Evolutionary conservation across 2,888 invertebrate species (phyloP).

Genomic region (Lissocephala sabroskyi): DNA sequence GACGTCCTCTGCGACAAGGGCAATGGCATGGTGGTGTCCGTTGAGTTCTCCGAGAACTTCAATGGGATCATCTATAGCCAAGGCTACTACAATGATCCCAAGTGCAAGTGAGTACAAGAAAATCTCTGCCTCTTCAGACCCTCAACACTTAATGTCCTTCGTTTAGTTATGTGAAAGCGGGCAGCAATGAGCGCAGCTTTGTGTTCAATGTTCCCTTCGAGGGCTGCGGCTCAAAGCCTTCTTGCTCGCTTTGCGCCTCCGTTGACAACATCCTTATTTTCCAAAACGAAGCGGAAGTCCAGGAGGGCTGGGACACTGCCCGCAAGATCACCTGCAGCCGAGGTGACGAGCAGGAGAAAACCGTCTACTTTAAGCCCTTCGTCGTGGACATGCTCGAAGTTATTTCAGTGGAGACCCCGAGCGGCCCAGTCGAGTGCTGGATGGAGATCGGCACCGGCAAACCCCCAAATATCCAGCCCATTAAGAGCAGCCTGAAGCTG

Average conservation of each 20-base stretch:
- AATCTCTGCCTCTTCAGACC: constrained; percentile 5
- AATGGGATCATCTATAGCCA: constrained; percentile 82
- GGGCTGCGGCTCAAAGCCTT: constrained; percentile 78
- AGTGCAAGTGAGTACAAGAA: constrained; percentile 73
- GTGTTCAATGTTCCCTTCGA: constrained; percentile 78
- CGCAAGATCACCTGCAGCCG: constrained; percentile 75
- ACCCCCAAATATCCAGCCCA: constrained; percentile 77
- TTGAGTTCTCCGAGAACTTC: constrained; percentile 78
- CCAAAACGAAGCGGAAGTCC: constrained; percentile 79
- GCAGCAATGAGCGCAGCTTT: constrained; percentile 75
- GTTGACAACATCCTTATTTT: constrained; percentile 80
- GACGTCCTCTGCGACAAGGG: constrained; percentile 77
- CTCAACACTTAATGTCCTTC: constrained; percentile 3
- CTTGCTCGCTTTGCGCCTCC: constrained; percentile 77
- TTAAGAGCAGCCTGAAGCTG: constrained; percentile 78
- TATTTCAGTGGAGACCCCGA: constrained; percentile 78
- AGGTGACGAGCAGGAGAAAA: constrained; percentile 69
- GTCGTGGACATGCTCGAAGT: constrained; percentile 82
- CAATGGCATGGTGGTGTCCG: constrained; percentile 76
- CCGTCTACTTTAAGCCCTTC: constrained; percentile 74
- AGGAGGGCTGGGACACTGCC: constrained; percentile 79
- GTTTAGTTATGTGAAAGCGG: constrained; percentile 76
- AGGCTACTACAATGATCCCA: constrained; percentile 78
- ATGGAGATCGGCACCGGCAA: constrained; percentile 83
- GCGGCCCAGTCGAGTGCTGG: constrained; percentile 81